Percentiles rank a stretch among this genome's conserved stretches.
These are phyloP conservation scores for Hirtodrosophila trivittata DNA, from an alignment of 2,888 invertebrate genomes.

Conservation along the genomic window DNA sequence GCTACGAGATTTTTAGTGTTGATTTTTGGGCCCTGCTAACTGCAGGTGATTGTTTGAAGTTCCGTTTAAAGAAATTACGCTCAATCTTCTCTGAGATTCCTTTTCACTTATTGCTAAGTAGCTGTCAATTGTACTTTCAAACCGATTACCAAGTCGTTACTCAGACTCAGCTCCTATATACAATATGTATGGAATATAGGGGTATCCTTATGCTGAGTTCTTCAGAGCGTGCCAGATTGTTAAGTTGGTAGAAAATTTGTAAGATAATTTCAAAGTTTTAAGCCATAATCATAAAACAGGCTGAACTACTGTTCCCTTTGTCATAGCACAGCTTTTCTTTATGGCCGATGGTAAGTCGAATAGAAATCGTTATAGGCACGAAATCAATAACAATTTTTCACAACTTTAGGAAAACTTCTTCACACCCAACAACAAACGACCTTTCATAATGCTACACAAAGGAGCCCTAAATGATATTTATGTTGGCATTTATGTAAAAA, in stretches of 20 bases:
- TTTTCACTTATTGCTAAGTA: conserved; percentile 49
- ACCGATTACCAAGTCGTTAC: conserved; percentile 46
- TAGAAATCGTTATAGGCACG: conserved; percentile 36
- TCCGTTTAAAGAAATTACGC: conserved; percentile 33
- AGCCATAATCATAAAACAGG: conserved; percentile 34
- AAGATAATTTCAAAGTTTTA: conserved; percentile 29
- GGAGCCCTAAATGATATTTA: conserved; percentile 71
- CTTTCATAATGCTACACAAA: conserved; percentile 62
- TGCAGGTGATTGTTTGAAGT: conserved; percentile 44
- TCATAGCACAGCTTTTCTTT: conserved; percentile 30
- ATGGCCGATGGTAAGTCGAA: conserved; percentile 30
- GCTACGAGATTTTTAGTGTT: conserved; percentile 19
- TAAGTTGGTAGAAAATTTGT: conserved; percentile 38
- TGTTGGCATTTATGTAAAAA: conserved; percentile 70
- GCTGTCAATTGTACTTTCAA: conserved; percentile 54
- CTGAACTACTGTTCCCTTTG: conserved; percentile 38
- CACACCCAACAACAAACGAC: conserved; percentile 47
- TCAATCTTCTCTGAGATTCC: conserved; percentile 67
- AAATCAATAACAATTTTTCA: conserved; percentile 76
- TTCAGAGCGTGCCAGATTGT: conserved; percentile 27
- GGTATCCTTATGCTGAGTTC: no score
- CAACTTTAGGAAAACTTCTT: conserved; percentile 54
- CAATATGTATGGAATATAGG: no score
- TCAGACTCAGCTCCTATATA: no score
- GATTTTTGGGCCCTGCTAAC: conserved; percentile 8